A percentile compares a stretch with the other conserved stretches of the same genome.
These are phyloP conservation scores for Murina feae DNA, from an alignment of 2,113 vertebrate genomes.

Conservation along the genomic window DNA sequence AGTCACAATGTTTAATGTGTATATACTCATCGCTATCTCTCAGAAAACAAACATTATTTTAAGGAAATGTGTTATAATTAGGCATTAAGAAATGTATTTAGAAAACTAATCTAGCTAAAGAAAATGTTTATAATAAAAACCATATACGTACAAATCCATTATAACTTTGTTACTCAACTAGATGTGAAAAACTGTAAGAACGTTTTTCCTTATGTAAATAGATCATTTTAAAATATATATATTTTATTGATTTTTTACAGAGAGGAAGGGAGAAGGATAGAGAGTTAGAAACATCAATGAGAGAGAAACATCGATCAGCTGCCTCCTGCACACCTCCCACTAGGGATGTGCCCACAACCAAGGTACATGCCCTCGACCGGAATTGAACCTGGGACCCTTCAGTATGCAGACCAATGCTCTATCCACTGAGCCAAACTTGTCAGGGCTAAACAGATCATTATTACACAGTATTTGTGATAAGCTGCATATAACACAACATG, in stretches of 20 bases:
- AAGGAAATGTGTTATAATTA: background rate
- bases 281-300: too few relatives aligned
- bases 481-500: background rate
- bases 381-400: too few relatives aligned
- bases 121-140: constrained; percentile 8
- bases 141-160: background rate
- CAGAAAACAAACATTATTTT: constrained; percentile 22
- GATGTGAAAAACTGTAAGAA: background rate
- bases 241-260: too few relatives aligned
- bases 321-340: too few relatives aligned
- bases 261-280: too few relatives aligned
- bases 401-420: too few relatives aligned
- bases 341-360: too few relatives aligned
- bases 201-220: background rate
- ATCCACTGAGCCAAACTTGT: too few relatives aligned
- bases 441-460: background rate
- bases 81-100: background rate
- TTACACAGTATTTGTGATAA: background rate
- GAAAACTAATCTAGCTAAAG: background rate
- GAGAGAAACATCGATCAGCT: too few relatives aligned
- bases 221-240: too few relatives aligned
- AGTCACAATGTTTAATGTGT: background rate
- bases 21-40: background rate
- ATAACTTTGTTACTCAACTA: background rate
- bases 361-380: too few relatives aligned